Evolutionary conservation across 53 echinoderm and acorn worm genomes (phyloP).

Genomic region (Temnopleurus reevesii): DNA sequence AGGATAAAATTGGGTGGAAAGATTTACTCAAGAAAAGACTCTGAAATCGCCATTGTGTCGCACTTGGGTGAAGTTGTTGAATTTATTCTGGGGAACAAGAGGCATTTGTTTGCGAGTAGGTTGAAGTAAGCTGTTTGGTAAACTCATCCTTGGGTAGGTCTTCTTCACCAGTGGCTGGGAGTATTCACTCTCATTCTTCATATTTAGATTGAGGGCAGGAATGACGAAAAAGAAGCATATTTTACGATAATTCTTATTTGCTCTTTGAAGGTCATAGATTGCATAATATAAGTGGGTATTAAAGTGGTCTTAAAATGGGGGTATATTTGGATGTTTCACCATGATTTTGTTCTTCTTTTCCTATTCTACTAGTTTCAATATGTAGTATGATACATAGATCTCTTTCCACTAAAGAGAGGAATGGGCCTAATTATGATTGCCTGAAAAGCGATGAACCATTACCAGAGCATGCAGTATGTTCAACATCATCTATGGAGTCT

Average conservation of each 20-base stretch:
- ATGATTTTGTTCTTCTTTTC: no score
- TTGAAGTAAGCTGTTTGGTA: constrained; percentile 26
- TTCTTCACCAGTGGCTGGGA: background rate
- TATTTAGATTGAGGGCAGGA: background rate
- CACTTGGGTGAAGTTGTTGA: constrained; percentile 11
- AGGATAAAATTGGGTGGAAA: background rate
- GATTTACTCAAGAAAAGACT: constrained; percentile 2
- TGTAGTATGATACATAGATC: no score
- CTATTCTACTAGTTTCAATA: no score
- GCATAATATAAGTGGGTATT: no score
- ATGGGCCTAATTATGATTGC: no score
- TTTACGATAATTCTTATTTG: background rate
- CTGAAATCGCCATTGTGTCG: constrained; percentile 16
- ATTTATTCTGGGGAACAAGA: constrained; percentile 23
- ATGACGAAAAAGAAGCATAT: background rate
- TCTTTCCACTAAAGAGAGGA: no score
- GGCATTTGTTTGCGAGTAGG: background rate
- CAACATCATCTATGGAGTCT: no score
- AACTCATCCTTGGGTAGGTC: background rate
- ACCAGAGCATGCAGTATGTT: no score
- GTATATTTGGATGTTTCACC: no score
- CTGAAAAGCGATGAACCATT: no score
- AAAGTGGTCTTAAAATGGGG: no score
- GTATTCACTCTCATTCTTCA: background rate
- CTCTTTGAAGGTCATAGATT: background rate